phyloP scores from a whole-genome alignment of 2,113 vertebrate genomes.

The Stercorarius parasiticus region DNA sequence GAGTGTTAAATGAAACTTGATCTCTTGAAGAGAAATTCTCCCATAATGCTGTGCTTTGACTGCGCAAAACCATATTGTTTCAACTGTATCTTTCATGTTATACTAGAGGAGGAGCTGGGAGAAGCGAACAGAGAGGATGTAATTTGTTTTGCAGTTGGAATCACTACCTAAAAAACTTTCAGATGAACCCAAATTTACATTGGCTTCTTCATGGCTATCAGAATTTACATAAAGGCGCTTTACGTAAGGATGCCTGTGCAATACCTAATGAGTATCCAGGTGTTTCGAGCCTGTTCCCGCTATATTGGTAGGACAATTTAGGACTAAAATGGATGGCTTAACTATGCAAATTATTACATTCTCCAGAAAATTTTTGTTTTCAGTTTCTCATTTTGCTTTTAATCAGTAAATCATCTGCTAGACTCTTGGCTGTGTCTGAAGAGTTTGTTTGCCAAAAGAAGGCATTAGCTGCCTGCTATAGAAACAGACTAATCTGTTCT shows the following conservation, averaged over 20 bases:
- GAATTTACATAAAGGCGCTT: neutral
- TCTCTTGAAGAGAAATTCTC: neutral
- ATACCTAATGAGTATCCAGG: neutral
- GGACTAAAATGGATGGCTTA: neutral
- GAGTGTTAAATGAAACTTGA: neutral
- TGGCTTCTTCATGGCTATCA: neutral
- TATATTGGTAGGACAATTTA: neutral
- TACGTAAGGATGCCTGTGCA: neutral
- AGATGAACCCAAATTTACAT: neutral
- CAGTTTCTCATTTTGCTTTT: slow-evolving; percentile 47
- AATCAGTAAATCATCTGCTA: slow-evolving; percentile 54
- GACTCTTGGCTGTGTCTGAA: slow-evolving; percentile 44
- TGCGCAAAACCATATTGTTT: neutral
- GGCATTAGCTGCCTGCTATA: slow-evolving; percentile 33
- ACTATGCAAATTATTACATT: slow-evolving; percentile 27
- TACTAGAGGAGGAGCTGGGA: neutral
- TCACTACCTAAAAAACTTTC: neutral
- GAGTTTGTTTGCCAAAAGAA: slow-evolving; percentile 43
- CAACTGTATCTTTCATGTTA: neutral
- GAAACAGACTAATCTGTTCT: slow-evolving; percentile 31
- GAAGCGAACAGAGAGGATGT: neutral
- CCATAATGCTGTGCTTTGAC: neutral
- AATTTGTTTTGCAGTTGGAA: neutral
- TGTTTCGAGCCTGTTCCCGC: neutral
- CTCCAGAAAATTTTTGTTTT: slow-evolving; percentile 45